These are phyloP conservation scores for Kryptopterus vitreolus DNA, from an alignment of 2,797 vertebrate genomes.

Conservation along the genomic window DNA sequence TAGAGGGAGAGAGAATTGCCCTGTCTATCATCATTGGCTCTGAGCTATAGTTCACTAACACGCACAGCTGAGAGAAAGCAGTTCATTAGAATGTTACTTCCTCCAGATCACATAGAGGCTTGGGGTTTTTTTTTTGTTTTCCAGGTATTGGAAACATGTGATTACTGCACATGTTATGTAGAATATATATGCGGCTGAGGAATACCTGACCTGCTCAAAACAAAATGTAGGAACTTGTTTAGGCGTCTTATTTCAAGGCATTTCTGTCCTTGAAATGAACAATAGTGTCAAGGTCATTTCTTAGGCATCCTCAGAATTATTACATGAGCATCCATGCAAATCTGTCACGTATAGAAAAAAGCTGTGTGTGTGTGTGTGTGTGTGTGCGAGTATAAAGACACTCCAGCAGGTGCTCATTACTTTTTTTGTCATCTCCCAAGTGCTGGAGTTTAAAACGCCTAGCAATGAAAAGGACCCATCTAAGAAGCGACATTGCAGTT, in stretches of 20 bases:
- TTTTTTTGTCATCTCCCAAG: neutral
- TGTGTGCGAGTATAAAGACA: neutral
- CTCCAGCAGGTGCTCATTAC: neutral
- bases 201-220: too few species aligned
- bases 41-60: constrained; percentile 25
- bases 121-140: neutral
- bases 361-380: neutral
- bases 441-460: neutral
- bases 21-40: constrained; percentile 25
- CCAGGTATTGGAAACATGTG: neutral
- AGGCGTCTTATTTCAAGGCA: too few species aligned
- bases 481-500: neutral
- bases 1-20: constrained; percentile 4
- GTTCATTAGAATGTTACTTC: neutral
- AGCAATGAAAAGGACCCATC: neutral
- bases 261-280: too few species aligned
- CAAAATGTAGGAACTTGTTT: too few species aligned
- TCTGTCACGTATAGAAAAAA: neutral
- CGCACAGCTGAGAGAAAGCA: constrained; percentile 8
- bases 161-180: neutral
- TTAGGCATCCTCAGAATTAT: too few species aligned
- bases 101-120: neutral
- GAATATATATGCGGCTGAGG: neutral
- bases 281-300: too few species aligned
- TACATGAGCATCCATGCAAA: neutral